A percentile compares a stretch with the other conserved stretches of the same genome.
These are phyloP conservation scores for Sceloporus undulatus DNA, from an alignment of 2,113 vertebrate species.

Conservation along the genomic window DNA sequence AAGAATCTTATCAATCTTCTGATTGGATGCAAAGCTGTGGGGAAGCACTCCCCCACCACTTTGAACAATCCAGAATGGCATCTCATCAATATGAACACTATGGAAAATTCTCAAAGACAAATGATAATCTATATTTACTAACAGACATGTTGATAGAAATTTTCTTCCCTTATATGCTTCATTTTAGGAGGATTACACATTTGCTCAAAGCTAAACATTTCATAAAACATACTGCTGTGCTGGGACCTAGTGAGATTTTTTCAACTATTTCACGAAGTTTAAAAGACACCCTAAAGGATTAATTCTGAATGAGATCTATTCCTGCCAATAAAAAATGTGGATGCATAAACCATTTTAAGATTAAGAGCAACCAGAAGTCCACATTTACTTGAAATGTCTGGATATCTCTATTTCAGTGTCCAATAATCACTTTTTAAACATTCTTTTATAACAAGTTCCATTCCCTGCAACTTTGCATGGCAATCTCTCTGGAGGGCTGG, in stretches of 20 bases:
- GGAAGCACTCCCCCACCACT: neutral
- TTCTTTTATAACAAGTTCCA: neutral
- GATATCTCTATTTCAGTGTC: constrained; percentile 1
- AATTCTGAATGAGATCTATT: neutral
- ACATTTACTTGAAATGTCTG: neutral
- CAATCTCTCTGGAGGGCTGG: constrained; percentile 5
- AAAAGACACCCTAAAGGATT: neutral
- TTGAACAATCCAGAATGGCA: neutral
- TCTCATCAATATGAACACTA: too few relatives aligned
- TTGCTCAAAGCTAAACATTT: neutral
- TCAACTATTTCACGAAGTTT: neutral
- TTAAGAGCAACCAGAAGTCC: neutral
- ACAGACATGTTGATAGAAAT: neutral
- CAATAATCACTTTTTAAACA: constrained; percentile 24
- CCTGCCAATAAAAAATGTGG: neutral
- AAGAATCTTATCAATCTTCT: neutral
- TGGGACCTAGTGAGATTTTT: neutral
- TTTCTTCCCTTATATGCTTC: neutral
- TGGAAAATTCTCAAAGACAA: neutral
- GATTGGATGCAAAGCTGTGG: neutral
- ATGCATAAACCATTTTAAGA: neutral
- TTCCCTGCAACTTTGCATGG: neutral
- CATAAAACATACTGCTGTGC: neutral
- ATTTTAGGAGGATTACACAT: neutral
- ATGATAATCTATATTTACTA: neutral